These are phyloP conservation scores for Lasioglossum leucozonium DNA, from an alignment of 2,888 invertebrate genomes.

Conservation along the genomic window DNA sequence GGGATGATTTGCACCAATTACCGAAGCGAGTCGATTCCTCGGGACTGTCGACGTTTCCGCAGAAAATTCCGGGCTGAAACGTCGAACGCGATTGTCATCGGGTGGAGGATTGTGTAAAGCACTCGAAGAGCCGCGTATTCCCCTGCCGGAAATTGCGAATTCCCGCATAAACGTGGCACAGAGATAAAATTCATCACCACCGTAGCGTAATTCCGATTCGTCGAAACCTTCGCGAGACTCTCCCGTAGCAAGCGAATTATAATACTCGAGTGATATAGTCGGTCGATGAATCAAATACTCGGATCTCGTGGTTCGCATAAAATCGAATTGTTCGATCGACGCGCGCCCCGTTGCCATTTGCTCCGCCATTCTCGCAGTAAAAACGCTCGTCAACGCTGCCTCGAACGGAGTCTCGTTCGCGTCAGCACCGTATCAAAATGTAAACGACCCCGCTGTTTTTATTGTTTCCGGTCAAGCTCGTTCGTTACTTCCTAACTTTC, in stretches of 20 bases:
- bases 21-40: neutral
- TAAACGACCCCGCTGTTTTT: neutral
- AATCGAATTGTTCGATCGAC: neutral
- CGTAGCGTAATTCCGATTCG: no score
- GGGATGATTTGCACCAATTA: neutral
- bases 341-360: neutral
- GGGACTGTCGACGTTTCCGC: conserved; percentile 17
- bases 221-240: neutral
- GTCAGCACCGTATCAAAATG: conserved; percentile 22
- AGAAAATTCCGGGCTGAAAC: conserved; percentile 49
- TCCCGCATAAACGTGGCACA: neutral
- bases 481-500: neutral
- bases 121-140: conserved; percentile 66
- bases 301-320: neutral
- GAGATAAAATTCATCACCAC: no score
- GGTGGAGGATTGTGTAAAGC: conserved; percentile 72
- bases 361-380: neutral
- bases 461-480: conserved; percentile 23
- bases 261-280: neutral
- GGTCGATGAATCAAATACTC: neutral
- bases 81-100: conserved; percentile 73
- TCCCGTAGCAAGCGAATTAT: neutral
- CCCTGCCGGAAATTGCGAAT: neutral
- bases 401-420: neutral
- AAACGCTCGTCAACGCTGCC: conserved; percentile 2